Conservation (phyloP, 1,140 invertebrate species). For the Drosophila erecta region DNA sequence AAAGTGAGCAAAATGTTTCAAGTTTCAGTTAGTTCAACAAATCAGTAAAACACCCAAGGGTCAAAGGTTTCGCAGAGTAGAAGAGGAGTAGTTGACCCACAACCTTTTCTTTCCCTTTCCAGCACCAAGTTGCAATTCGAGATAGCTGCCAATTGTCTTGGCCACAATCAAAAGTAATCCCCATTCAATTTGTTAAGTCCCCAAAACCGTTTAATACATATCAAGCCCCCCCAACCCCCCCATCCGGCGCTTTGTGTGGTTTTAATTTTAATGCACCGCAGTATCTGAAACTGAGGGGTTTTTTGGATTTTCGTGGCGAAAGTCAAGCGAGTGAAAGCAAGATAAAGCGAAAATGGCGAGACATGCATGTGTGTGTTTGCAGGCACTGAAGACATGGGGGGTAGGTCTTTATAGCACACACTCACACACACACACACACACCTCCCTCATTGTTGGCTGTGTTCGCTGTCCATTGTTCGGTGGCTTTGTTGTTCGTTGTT, state of each 20-base stretch:
- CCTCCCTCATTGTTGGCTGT: constrained; percentile 47
- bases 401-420: not conserved
- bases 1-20: too few species aligned
- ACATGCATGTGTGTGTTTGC: constrained; percentile 28
- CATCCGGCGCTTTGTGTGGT: not conserved
- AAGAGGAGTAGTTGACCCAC: constrained; percentile 1
- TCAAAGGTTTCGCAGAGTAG: too few species aligned
- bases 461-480: constrained; percentile 49
- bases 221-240: not conserved
- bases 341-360: constrained; percentile 51
- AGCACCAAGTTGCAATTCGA: not conserved
- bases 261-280: constrained; percentile 51
- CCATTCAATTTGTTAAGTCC: constrained; percentile 43
- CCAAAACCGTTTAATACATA: constrained; percentile 33
- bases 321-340: constrained; percentile 65
- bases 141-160: constrained; percentile 16
- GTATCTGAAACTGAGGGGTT: not conserved
- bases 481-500: constrained; percentile 58
- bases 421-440: not conserved
- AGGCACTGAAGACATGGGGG: not conserved
- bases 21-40: too few species aligned
- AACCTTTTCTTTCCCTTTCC: not conserved
- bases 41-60: too few species aligned
- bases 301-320: not conserved
- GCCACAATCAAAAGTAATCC: constrained; percentile 47